Conservation (phyloP, 2,888 invertebrate species). For the Xanthia togata region DNA sequence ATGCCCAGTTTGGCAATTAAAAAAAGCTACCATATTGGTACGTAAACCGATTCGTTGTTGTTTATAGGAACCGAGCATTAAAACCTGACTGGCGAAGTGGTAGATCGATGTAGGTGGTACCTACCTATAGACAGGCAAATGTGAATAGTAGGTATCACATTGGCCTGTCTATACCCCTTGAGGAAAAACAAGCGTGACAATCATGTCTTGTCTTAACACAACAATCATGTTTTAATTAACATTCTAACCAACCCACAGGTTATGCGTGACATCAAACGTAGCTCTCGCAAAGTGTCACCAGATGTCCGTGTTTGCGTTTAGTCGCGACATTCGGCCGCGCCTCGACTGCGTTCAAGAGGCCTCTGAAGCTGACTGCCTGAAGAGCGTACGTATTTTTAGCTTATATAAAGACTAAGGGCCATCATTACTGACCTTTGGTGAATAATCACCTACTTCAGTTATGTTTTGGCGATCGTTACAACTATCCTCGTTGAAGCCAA, state of each 20-base stretch:
- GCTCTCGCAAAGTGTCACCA: conserved; percentile 94
- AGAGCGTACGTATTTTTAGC: conserved; percentile 82
- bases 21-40: no score
- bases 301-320: conserved; percentile 93
- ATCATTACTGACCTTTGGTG: conserved; percentile 25
- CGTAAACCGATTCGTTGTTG: no score
- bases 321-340: conserved; percentile 94
- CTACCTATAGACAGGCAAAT: no score
- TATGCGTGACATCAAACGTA: conserved; percentile 92
- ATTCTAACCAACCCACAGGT: conserved; percentile 71
- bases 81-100: no score
- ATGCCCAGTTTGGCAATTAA: no score
- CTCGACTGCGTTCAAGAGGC: conserved; percentile 94
- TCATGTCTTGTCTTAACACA: no score
- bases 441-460: conserved; percentile 9
- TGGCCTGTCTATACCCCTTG: not conserved
- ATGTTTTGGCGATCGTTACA: not conserved
- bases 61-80: no score
- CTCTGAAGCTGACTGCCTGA: conserved; percentile 92
- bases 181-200: not conserved
- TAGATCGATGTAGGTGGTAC: not conserved
- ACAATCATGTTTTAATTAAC: no score
- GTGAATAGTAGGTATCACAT: no score
- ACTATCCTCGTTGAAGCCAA: not conserved
- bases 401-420: conserved; percentile 8